These are phyloP conservation scores for Anabacerthia variegaticeps DNA, from an alignment of 2,797 vertebrate genomes.

Conservation along the genomic window DNA sequence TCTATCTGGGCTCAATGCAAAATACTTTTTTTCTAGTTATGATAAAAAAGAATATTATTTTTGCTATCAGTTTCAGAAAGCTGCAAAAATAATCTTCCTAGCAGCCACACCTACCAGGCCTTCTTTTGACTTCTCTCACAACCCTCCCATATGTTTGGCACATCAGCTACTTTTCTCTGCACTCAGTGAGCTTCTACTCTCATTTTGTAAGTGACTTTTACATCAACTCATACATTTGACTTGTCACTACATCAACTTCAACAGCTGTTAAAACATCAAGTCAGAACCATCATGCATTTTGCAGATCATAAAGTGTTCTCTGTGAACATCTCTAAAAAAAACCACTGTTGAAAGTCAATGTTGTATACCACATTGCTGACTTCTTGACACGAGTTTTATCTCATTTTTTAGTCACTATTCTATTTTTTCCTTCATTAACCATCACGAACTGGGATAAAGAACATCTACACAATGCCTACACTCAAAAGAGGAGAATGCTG, in stretches of 20 bases:
- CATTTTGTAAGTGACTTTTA: neutral
- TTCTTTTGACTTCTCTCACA: neutral
- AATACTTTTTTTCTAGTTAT: neutral
- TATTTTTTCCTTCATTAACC: accelerated
- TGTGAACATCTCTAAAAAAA: neutral
- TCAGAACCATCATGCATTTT: neutral
- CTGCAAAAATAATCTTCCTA: neutral
- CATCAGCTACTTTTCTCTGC: neutral
- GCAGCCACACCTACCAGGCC: neutral
- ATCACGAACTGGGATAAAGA: neutral
- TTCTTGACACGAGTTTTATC: neutral
- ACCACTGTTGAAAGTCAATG: neutral
- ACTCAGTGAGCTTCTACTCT: neutral
- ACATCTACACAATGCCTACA: neutral
- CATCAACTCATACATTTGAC: neutral
- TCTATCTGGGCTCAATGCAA: neutral
- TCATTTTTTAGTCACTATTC: neutral
- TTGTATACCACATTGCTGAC: neutral
- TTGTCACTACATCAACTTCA: neutral
- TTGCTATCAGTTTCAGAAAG: neutral
- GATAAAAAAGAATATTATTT: neutral
- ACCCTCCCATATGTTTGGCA: neutral
- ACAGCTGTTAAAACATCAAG: neutral
- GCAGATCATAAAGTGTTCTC: neutral
- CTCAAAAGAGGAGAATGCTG: neutral